Evolutionary conservation across 2,888 invertebrate species (phyloP), one percentile per base, ranked within the genome.

Genomic region (Drosophila macrospina): DNA sequence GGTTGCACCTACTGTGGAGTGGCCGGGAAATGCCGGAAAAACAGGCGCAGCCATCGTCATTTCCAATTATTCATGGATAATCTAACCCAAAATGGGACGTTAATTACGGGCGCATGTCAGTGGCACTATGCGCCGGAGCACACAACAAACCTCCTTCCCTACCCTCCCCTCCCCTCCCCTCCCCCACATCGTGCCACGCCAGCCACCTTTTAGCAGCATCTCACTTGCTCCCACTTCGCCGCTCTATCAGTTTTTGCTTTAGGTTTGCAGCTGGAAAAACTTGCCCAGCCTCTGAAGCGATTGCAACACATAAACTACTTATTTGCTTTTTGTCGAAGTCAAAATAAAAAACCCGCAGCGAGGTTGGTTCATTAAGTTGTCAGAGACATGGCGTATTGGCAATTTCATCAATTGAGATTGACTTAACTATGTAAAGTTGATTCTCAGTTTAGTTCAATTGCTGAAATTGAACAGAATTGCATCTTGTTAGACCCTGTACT

Each of bases 21-120:
- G 7, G 10, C 13, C 6, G 37, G 15, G 6, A 37, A 50, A 15
- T 16, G 15, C 74, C 61, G 52, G 62, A 67, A 70, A 50, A 47
- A 24, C 52, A 52, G 67, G 59, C 72, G 69, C 78, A 54, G 69
- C 64, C 79, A 74, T 57, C 66, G 70, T 60, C 67, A 69, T 78
- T 74, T 62, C 86, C 91, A 91, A 91, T 92, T 92, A 91, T 90
- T 91, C 89, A 91, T 89, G 91, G 91, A 89, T 90, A 91, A 91
- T 91, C 90, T 90, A 91, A 89, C 90, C 90, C 90, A 80, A 88
- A 91, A 91, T 91, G 90, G 91, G 90, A 90, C 91, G 90, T 91
- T 91, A 91, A 91, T 91, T 91, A 91, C 91, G 62, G 61, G 69
- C 78, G 79, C 88, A 85, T 83, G 83, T 83, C 88, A 87, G 34